Evolutionary conservation across 92 coral and sea anemone species (phyloP).

Genomic region (Parazoanthus darwini): DNA sequence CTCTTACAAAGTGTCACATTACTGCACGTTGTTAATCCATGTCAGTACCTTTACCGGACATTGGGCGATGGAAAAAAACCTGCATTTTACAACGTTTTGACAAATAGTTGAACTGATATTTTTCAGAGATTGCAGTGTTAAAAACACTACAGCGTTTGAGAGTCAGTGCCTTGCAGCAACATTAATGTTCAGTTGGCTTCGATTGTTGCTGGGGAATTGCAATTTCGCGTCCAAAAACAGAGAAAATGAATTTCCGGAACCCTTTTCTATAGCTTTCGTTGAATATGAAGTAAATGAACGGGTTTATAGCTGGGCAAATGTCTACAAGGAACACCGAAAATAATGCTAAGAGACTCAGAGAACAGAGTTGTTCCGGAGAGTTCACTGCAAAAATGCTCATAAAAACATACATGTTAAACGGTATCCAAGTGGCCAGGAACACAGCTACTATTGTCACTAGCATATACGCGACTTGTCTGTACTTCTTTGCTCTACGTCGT

Average conservation of each 20-base stretch:
- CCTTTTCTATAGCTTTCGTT: constrained; percentile 73
- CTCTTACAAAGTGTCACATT: too few relatives aligned
- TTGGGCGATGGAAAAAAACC: background rate
- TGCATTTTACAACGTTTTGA: background rate
- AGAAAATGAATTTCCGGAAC: constrained; percentile 3
- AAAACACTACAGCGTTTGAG: background rate
- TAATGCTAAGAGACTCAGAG: constrained; percentile 28
- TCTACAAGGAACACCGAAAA: constrained; percentile 61
- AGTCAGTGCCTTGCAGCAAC: background rate
- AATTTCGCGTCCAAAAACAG: background rate
- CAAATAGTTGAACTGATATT: background rate
- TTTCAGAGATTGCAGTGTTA: background rate
- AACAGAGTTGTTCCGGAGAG: constrained; percentile 29
- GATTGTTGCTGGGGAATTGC: background rate
- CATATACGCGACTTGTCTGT: constrained; percentile 69
- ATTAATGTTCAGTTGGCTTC: background rate
- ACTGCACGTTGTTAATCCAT: too few relatives aligned
- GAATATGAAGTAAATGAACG: constrained; percentile 65
- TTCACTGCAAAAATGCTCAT: constrained; percentile 34
- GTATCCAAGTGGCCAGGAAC: constrained; percentile 74
- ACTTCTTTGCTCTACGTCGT: constrained; percentile 61
- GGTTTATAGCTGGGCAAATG: constrained; percentile 71
- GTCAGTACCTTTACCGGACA: background rate
- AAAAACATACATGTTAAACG: constrained; percentile 53
- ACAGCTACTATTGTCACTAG: constrained; percentile 60